A percentile compares a stretch with the other conserved stretches of the same genome.
Conservation (phyloP, 2,113 vertebrate genomes). For the Stigmatopora nigra region DNA sequence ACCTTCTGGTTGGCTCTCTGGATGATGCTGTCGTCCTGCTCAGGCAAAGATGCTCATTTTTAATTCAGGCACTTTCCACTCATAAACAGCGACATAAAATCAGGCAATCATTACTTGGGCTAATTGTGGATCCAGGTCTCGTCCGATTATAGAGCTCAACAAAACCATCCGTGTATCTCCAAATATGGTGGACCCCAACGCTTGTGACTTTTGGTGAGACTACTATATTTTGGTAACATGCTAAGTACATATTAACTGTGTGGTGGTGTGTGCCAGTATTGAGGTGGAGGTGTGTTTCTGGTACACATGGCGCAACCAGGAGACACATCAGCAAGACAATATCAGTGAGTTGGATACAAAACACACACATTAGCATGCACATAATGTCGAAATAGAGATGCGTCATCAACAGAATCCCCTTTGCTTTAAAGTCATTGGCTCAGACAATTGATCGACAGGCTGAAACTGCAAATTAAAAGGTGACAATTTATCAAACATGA, state of each 20-base stretch:
- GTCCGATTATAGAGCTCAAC: conserved; percentile 61
- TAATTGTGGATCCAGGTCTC: conserved; percentile 41
- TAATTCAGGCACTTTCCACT: background rate
- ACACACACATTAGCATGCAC: background rate
- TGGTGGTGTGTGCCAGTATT: conserved; percentile 41
- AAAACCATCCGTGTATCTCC: conserved; percentile 53
- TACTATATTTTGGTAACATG: background rate
- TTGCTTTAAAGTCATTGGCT: conserved; percentile 7
- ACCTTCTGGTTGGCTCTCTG: conserved; percentile 84
- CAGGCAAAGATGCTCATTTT: conserved; percentile 59
- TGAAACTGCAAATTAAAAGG: conserved; percentile 9
- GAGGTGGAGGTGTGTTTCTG: conserved; percentile 82
- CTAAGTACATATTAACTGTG: conserved; percentile 1
- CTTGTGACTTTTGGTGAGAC: conserved; percentile 60
- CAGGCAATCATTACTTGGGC: background rate
- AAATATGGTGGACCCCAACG: conserved; percentile 26
- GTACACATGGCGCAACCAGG: conserved; percentile 75
- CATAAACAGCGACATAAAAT: background rate
- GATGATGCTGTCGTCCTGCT: conserved; percentile 73
- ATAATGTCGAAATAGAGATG: no score
- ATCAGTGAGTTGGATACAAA: conserved; percentile 76
- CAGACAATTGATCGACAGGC: conserved; percentile 15
- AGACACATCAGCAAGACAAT: conserved; percentile 61
- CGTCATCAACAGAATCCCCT: background rate
- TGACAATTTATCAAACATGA: conserved; percentile 13